Percentiles rank a stretch among this genome's conserved stretches.
phyloP scores from a whole-genome alignment of 2,797 vertebrate genomes.

The Heterohyrax brucei region DNA sequence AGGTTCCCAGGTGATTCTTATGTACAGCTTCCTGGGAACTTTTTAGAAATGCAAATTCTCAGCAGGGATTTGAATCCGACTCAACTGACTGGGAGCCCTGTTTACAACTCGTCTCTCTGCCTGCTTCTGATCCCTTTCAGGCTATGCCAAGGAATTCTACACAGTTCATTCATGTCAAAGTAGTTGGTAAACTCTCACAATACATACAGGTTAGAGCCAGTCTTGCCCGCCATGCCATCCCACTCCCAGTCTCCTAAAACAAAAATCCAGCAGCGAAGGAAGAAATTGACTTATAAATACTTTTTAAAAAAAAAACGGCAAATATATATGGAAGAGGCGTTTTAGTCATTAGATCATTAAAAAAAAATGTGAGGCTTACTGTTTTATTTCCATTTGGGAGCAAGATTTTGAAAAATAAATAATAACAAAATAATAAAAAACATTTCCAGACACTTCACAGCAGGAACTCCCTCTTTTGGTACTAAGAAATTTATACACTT shows the following conservation, averaged over 20 bases:
- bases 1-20: no score
- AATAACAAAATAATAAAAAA: not conserved
- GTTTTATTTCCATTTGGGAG: constrained; percentile 64
- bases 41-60: no score
- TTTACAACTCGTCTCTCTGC: not conserved
- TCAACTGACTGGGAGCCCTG: no score
- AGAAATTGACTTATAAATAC: constrained; percentile 1
- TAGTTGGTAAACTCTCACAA: not conserved
- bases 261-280: not conserved
- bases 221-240: no score
- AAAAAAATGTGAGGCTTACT: not conserved
- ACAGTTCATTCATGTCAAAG: not conserved
- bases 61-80: no score
- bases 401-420: not conserved
- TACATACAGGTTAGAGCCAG: not conserved
- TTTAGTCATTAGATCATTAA: constrained; percentile 25
- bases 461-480: not conserved
- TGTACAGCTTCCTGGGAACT: no score
- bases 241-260: no score
- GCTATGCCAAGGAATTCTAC: constrained; percentile 16
- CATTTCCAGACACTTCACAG: not conserved
- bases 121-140: constrained; percentile 1
- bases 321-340: not conserved
- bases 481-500: not conserved
- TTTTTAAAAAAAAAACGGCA: not conserved